Conservation (phyloP, 2,797 vertebrate genomes). For the Malacoctenus gilli region DNA sequence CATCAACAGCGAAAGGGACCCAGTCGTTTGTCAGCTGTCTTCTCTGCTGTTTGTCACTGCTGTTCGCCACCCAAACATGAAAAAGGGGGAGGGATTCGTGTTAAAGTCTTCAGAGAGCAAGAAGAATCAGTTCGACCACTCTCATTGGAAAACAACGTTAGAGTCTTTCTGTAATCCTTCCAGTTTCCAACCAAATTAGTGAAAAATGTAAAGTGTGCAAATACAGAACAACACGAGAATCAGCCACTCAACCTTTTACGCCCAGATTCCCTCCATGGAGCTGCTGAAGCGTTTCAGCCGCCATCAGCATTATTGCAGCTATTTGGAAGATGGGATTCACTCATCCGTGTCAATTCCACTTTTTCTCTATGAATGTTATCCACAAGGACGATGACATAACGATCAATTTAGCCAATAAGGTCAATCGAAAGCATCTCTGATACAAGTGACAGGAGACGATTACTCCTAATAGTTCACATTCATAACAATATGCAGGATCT, state of each 20-base stretch:
- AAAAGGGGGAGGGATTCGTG: slow-evolving; percentile 22
- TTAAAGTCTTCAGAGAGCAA: slow-evolving; percentile 14
- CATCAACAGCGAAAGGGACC: slow-evolving; percentile 52
- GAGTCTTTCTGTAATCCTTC: no score
- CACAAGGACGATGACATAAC: background rate
- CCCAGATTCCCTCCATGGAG: slow-evolving; percentile 5
- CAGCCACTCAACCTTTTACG: slow-evolving; percentile 2
- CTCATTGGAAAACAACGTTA: no score
- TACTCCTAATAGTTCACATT: background rate
- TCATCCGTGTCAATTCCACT: slow-evolving; percentile 11
- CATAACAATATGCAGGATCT: background rate
- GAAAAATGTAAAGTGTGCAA: background rate
- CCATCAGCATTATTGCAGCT: slow-evolving; percentile 19
- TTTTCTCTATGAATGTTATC: slow-evolving; percentile 14
- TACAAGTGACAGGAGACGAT: background rate
- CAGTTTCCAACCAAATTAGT: no score
- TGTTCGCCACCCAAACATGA: slow-evolving; percentile 4
- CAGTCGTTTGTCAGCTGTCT: slow-evolving; percentile 36
- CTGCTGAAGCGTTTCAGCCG: slow-evolving; percentile 8
- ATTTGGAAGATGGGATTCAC: slow-evolving; percentile 23
- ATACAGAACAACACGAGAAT: background rate
- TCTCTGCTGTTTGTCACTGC: slow-evolving; percentile 34
- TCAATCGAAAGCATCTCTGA: background rate
- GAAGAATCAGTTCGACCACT: no score
- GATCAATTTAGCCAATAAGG: background rate